These are phyloP conservation scores for Antennarius striatus DNA, from an alignment of 2,113 vertebrate genomes.

Conservation along the genomic window DNA sequence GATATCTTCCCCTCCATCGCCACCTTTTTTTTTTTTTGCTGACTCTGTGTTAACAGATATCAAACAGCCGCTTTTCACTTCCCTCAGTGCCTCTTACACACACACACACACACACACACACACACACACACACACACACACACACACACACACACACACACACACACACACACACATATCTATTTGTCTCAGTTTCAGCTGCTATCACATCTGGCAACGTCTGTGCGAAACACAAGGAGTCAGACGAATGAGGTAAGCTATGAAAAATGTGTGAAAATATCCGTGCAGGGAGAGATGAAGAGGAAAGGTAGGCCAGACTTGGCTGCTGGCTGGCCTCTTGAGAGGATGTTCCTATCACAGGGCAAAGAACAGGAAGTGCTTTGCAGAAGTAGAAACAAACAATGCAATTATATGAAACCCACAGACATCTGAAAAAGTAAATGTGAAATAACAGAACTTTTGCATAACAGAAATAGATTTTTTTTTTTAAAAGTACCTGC, in stretches of 20 bases:
- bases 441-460: conserved; percentile 46
- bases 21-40: conserved; percentile 27
- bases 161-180: conserved; percentile 1
- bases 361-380: conserved; percentile 63
- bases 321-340: conserved; percentile 4
- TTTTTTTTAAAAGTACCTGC: background rate
- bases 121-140: conserved; percentile 15
- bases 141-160: conserved; percentile 7
- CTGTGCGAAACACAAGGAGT: conserved; percentile 18
- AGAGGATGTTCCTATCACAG: conserved; percentile 60
- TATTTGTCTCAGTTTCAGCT: conserved; percentile 1
- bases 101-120: conserved; percentile 9
- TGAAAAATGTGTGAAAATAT: conserved; percentile 26
- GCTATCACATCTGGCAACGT: conserved; percentile 51
- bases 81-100: conserved; percentile 8
- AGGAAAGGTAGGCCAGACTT: conserved; percentile 32
- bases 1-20: conserved; percentile 68
- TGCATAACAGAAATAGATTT: conserved; percentile 42
- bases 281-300: conserved; percentile 21
- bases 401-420: conserved; percentile 16
- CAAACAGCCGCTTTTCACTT: conserved; percentile 32
- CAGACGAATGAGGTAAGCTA: conserved; percentile 47
- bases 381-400: conserved; percentile 30
- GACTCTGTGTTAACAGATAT: conserved; percentile 31
- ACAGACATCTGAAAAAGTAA: conserved; percentile 57